Conservation (phyloP, 2,797 vertebrate genomes). For the Steatocranus sp. region DNA sequence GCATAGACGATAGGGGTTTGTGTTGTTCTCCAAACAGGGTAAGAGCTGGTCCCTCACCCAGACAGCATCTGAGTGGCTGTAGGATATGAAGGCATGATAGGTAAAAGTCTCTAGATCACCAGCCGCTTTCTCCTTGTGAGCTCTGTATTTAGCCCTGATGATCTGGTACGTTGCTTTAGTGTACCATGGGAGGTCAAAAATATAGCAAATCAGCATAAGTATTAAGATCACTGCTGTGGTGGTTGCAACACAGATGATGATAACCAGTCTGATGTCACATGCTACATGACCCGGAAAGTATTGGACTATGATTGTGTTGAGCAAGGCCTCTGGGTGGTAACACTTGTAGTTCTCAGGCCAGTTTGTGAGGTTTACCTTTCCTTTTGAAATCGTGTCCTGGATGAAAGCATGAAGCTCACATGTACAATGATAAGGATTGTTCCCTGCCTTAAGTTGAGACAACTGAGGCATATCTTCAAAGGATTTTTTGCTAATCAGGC, state of each 20-base stretch:
- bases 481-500: slow-evolving; percentile 74
- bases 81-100: slow-evolving; percentile 87
- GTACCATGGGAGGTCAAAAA: slow-evolving; percentile 81
- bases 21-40: slow-evolving; percentile 71
- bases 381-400: slow-evolving; percentile 57
- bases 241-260: slow-evolving; percentile 72
- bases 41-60: slow-evolving; percentile 83
- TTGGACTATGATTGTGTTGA: slow-evolving; percentile 71
- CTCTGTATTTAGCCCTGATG: slow-evolving; percentile 77
- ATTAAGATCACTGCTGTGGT: slow-evolving; percentile 61
- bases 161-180: slow-evolving; percentile 79
- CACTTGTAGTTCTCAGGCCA: slow-evolving; percentile 83
- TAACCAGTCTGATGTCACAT: slow-evolving; percentile 77
- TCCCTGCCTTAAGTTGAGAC: slow-evolving; percentile 70
- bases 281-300: slow-evolving; percentile 70
- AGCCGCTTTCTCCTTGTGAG: slow-evolving; percentile 48
- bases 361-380: slow-evolving; percentile 71
- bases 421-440: slow-evolving; percentile 86
- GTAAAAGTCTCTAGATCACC: slow-evolving; percentile 12
- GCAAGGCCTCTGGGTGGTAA: slow-evolving; percentile 77
- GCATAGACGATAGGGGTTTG: slow-evolving; percentile 79
- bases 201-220: slow-evolving; percentile 75
- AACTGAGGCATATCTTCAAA: slow-evolving; percentile 77
- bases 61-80: slow-evolving; percentile 80
- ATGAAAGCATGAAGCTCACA: slow-evolving; percentile 82